These are phyloP conservation scores for Lethenteron camtschaticum DNA, from an alignment of 2,113 vertebrate species.

Conservation along the genomic window DNA sequence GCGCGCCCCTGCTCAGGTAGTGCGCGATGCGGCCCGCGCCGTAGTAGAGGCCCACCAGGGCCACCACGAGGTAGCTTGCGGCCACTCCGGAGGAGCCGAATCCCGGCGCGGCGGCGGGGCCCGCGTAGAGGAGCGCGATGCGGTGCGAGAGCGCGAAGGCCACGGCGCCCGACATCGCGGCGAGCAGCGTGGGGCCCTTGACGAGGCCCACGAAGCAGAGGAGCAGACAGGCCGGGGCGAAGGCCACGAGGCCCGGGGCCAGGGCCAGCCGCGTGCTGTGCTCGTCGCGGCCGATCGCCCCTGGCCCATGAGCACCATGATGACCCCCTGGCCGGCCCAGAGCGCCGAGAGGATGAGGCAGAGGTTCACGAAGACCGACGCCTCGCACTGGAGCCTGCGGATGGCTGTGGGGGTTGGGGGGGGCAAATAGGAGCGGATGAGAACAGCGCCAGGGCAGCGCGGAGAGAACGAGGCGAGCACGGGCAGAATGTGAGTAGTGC, in stretches of 20 bases:
- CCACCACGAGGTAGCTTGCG: slow-evolving; percentile 35
- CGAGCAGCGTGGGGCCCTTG: slow-evolving; percentile 21
- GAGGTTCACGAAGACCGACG: slow-evolving; percentile 25
- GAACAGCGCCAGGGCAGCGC: too few species aligned
- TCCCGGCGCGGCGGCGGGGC: neutral
- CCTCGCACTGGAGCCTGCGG: slow-evolving; percentile 19
- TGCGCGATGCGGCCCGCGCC: slow-evolving; percentile 27
- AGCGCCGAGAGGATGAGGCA: slow-evolving; percentile 39
- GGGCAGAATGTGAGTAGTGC: too few species aligned
- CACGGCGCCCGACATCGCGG: slow-evolving; percentile 23
- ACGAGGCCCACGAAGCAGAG: slow-evolving; percentile 25
- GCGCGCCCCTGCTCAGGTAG: slow-evolving; percentile 16
- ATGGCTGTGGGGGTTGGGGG: slow-evolving; percentile 25
- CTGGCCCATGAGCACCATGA: slow-evolving; percentile 33
- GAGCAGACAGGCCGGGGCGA: slow-evolving; percentile 31
- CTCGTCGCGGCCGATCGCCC: slow-evolving; percentile 10
- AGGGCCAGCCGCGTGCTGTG: slow-evolving; percentile 20
- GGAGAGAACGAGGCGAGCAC: too few species aligned
- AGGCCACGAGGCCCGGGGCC: slow-evolving; percentile 36
- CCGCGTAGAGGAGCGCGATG: slow-evolving; percentile 21
- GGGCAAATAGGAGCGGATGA: too few species aligned
- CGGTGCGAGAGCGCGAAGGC: slow-evolving; percentile 43
- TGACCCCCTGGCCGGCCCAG: slow-evolving; percentile 40
- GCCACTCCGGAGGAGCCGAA: slow-evolving; percentile 37
- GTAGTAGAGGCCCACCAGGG: slow-evolving; percentile 31